These are phyloP conservation scores for Eristalinus sepulchralis DNA, from an alignment of 2,888 invertebrate species.

Conservation along the genomic window DNA sequence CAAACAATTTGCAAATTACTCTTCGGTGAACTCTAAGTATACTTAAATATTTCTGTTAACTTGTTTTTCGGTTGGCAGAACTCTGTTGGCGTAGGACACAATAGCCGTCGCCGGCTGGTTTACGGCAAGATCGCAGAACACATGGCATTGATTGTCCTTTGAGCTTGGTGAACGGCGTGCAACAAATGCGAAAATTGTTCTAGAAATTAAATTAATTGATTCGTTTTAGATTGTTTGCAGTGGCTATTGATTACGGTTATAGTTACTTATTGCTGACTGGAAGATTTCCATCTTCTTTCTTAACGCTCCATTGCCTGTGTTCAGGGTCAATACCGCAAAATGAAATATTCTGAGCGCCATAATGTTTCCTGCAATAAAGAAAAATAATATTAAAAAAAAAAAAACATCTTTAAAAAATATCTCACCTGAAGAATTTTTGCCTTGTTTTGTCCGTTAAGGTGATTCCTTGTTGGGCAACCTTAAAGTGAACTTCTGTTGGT, in stretches of 20 bases:
- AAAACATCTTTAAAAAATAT: neutral
- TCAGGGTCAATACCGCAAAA: conserved; percentile 97
- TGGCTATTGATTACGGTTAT: neutral
- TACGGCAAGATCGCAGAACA: conserved; percentile 97
- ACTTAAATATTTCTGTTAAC: conserved; percentile 73
- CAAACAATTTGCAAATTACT: conserved; percentile 45
- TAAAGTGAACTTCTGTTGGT: conserved; percentile 94
- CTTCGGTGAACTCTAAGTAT: neutral
- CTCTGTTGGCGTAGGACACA: conserved; percentile 83
- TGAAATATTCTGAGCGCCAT: conserved; percentile 94
- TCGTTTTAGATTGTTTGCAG: conserved; percentile 2
- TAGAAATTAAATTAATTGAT: conserved; percentile 79
- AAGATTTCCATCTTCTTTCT: conserved; percentile 83
- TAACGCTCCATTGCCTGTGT: conserved; percentile 90
- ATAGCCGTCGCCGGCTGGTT: conserved; percentile 97
- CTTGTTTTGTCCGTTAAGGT: conserved; percentile 97
- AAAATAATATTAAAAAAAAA: neutral
- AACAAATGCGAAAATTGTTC: conserved; percentile 97
- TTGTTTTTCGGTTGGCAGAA: conserved; percentile 79
- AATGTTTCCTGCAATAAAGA: conserved; percentile 90
- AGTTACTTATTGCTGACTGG: conserved; percentile 87
- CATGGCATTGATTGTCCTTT: conserved; percentile 97
- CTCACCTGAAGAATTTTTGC: conserved; percentile 84
- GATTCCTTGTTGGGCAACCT: conserved; percentile 97
- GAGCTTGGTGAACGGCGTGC: conserved; percentile 92